A percentile compares a stretch with the other conserved stretches of the same genome.
Evolutionary conservation across 2,888 invertebrate species (phyloP).

Genomic region (Himalopsyche anomala): DNA sequence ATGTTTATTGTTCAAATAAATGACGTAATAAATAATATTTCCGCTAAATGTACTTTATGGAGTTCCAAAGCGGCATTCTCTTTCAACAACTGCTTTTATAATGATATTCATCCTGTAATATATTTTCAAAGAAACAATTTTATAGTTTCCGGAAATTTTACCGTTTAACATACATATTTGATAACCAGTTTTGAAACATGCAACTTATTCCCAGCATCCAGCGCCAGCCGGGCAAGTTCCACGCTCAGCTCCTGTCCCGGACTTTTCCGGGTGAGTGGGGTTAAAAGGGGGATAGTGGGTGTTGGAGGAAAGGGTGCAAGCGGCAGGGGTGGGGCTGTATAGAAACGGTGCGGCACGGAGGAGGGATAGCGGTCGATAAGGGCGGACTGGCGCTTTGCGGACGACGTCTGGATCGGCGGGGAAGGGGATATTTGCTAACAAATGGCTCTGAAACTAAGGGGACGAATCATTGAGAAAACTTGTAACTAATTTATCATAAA

Average conservation of each 20-base stretch:
- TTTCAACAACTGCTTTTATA: too few species aligned
- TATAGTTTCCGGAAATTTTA: too few species aligned
- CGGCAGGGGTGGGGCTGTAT: background rate
- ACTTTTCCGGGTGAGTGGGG: constrained; percentile 69
- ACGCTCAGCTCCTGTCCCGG: constrained; percentile 39
- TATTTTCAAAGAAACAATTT: too few species aligned
- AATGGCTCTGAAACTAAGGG: constrained; percentile 7
- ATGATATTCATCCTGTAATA: too few species aligned
- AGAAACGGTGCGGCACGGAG: constrained; percentile 42
- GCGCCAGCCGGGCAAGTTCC: constrained; percentile 16
- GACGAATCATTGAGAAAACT: too few species aligned
- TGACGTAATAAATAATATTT: too few species aligned
- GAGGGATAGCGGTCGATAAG: constrained; percentile 50
- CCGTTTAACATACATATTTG: background rate
- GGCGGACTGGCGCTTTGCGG: constrained; percentile 49
- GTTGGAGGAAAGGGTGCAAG: constrained; percentile 14
- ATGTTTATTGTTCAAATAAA: too few species aligned
- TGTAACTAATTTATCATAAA: too few species aligned
- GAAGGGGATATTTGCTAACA: constrained; percentile 39
- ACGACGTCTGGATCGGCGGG: constrained; percentile 57
- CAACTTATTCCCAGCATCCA: background rate
- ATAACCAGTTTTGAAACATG: background rate
- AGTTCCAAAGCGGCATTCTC: too few species aligned
- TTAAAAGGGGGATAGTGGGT: constrained; percentile 71
- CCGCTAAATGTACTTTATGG: too few species aligned